Percentiles rank a stretch among this genome's conserved stretches.
These are phyloP conservation scores for Prochilodus magdalenae DNA, from an alignment of 2,113 vertebrate species.

Conservation along the genomic window DNA sequence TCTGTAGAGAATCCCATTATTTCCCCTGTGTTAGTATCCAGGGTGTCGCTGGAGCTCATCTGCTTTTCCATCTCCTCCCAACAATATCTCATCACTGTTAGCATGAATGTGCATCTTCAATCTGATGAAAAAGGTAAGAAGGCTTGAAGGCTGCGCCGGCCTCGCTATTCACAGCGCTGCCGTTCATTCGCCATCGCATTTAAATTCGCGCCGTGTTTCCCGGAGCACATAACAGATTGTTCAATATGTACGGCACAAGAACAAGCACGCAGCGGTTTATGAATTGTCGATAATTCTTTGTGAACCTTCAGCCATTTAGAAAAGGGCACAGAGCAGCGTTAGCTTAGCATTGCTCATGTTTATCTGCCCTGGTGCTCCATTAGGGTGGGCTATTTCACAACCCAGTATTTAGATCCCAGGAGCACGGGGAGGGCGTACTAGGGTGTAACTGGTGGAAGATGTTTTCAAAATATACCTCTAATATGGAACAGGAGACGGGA, in stretches of 20 bases:
- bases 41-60: background rate
- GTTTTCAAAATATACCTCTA: background rate
- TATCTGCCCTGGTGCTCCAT: background rate
- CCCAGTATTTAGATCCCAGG: background rate
- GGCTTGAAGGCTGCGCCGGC: background rate
- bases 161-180: background rate
- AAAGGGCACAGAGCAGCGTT: conserved; percentile 1
- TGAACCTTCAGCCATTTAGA: background rate
- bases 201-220: background rate
- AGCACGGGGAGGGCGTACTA: background rate
- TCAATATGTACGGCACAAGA: background rate
- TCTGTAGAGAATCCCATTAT: background rate
- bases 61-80: background rate
- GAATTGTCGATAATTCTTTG: background rate
- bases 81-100: background rate
- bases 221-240: background rate
- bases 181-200: background rate
- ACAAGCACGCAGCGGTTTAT: background rate
- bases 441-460: conserved; percentile 12
- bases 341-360: background rate
- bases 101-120: background rate
- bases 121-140: background rate
- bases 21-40: background rate
- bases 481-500: background rate
- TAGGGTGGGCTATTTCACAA: background rate